phyloP scores from a whole-genome alignment of 1,140 invertebrate genomes.

The Zaprionus capensis region DNA sequence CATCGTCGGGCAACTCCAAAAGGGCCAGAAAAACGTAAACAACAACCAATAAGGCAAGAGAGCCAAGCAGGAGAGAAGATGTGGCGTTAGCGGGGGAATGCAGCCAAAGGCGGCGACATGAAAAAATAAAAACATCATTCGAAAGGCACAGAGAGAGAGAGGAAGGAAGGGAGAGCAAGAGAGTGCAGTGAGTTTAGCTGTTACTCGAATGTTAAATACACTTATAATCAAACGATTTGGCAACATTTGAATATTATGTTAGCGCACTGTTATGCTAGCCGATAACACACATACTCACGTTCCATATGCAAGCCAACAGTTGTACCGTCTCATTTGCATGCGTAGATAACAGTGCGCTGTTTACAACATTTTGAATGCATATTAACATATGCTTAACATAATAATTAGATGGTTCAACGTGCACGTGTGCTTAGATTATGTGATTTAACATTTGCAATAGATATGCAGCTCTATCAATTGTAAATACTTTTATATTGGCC shows the following conservation, averaged over 20 bases:
- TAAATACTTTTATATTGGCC: neutral
- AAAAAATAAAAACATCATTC: slow-evolving; percentile 62
- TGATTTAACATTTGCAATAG: neutral
- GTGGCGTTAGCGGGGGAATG: slow-evolving; percentile 38
- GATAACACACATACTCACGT: neutral
- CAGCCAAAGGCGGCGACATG: slow-evolving; percentile 67
- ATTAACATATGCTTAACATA: neutral
- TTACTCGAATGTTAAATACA: neutral
- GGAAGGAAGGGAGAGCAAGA: slow-evolving; percentile 9
- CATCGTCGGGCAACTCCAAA: slow-evolving; percentile 63
- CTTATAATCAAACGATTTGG: neutral
- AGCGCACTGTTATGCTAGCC: neutral
- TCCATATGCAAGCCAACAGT: neutral
- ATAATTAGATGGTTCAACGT: neutral
- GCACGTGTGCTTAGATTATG: neutral
- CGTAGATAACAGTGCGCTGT: neutral
- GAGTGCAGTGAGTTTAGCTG: neutral
- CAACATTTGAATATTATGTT: neutral
- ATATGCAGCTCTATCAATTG: neutral
- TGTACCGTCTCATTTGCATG: neutral
- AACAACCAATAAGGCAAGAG: slow-evolving; percentile 54
- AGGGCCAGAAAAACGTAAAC: slow-evolving; percentile 71
- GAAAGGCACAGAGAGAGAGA: slow-evolving; percentile 23
- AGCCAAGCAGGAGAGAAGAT: slow-evolving; percentile 24
- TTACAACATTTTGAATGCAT: neutral